phyloP scores from a whole-genome alignment of 2,888 invertebrate genomes.

The Disparrhopalites patrizii region DNA sequence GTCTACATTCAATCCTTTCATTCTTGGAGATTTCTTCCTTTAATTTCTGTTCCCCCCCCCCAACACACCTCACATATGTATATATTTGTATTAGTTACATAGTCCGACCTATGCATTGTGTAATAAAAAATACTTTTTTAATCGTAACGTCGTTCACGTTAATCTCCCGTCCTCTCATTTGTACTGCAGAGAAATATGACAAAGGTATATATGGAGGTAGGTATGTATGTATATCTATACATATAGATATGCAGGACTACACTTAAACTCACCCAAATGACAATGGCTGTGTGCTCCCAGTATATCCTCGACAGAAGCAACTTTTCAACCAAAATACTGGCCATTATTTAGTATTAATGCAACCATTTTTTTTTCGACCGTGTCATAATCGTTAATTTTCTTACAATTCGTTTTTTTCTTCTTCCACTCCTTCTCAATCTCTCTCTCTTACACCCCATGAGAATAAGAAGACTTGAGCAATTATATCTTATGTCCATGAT shows the following conservation, averaged over 20 bases:
- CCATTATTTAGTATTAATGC: constrained; percentile 21
- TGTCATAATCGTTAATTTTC: constrained; percentile 11
- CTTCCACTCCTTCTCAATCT: background rate
- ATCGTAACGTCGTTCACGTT: too few species aligned
- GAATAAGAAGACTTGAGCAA: too few species aligned
- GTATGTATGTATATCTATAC: background rate
- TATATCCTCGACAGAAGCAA: constrained; percentile 14
- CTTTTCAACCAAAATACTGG: constrained; percentile 21
- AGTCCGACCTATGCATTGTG: too few species aligned
- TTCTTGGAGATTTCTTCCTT: too few species aligned
- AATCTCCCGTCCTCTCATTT: too few species aligned
- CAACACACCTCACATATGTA: too few species aligned
- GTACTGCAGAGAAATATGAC: background rate
- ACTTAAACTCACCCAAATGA: background rate
- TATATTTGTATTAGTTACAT: too few species aligned
- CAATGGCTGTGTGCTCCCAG: background rate
- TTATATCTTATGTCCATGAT: too few species aligned
- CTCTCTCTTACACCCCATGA: background rate
- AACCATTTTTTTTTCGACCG: constrained; percentile 3
- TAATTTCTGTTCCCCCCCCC: too few species aligned
- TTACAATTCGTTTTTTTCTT: constrained; percentile 7
- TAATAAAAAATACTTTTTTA: too few species aligned
- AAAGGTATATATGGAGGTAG: background rate
- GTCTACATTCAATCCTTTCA: too few species aligned
- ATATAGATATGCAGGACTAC: background rate